Base-by-base conservation (phyloP, 2,888 invertebrate genomes). In the Tinea trinotella region DNA sequence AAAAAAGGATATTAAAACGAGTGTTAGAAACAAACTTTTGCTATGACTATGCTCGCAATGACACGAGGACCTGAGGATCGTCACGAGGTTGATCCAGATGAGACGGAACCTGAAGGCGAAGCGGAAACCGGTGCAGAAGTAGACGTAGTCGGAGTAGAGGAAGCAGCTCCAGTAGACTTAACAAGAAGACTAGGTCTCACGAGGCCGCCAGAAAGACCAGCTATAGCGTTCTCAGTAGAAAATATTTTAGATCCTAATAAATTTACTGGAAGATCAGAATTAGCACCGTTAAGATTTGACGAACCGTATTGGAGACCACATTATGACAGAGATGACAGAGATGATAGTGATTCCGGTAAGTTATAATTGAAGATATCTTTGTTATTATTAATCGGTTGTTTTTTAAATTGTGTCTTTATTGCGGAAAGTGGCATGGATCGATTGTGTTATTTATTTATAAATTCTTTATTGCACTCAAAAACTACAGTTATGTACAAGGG, bases 221-320 rank as follows among this genome's bases (percentile, higher is more conserved):
- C 80, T 1, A 84, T 95, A 59, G 94, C 95, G 13, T 96, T 96
- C 78, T 95, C 95, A 3, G 96, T 96, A 17, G 95, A 96, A 81
- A 96, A 96, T 69, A 96, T 96, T 59, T 80, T 96, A 61, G 95
- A 96, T 76, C 96, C 96, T 2, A 95, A 92, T 64, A 96, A 96
- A 82, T 96, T 96, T 73, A 95, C 95, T 19, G 95, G 95, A 22
- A 79, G 89, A 64, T 82, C 87, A 6, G 88, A 88, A 55, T 71
- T 74, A 13, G 80, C 76, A 10, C 86, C 87, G 20, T 68, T 88
- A 57, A 76, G 84, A 66, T 90, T 81, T 67, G 88, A 76, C 63
- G 89, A 88, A 71, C 89, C 88, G 66, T 89, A 89, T 67, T 80
- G 78, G 85, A 75, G 86, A 59, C 87, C 87, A 44, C 87, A 86